phyloP scores from a whole-genome alignment of 2,888 invertebrate species.

The Carterocephalus palaemon region DNA sequence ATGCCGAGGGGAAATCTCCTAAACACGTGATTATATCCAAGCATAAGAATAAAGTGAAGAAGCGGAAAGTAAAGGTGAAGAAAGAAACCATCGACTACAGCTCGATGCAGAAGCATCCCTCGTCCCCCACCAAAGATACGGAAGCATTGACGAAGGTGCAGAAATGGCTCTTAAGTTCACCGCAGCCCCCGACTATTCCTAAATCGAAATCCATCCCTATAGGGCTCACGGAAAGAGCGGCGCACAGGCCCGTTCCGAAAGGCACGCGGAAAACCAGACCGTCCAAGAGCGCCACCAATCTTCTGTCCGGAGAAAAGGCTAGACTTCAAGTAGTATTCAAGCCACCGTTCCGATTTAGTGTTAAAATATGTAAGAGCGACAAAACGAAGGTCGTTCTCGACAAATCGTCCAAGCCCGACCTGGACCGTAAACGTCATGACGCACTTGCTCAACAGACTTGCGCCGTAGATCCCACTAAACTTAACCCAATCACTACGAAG shows the following conservation, averaged over 20 bases:
- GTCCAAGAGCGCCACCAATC: slow-evolving; percentile 85
- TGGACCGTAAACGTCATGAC: slow-evolving; percentile 63
- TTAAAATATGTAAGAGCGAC: slow-evolving; percentile 86
- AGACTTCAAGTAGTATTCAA: slow-evolving; percentile 91
- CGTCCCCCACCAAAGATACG: slow-evolving; percentile 76
- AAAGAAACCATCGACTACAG: slow-evolving; percentile 90
- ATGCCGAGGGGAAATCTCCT: slow-evolving; percentile 77
- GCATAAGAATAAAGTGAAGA: slow-evolving; percentile 71
- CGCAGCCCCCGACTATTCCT: slow-evolving; percentile 80
- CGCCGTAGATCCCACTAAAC: slow-evolving; percentile 49
- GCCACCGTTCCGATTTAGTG: slow-evolving; percentile 91
- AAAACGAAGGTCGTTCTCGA: slow-evolving; percentile 82
- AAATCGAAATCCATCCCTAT: slow-evolving; percentile 92
- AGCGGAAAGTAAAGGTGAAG: slow-evolving; percentile 79
- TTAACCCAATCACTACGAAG: slow-evolving; percentile 48
- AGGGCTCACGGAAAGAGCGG: slow-evolving; percentile 79
- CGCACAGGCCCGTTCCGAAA: slow-evolving; percentile 69
- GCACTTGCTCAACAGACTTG: slow-evolving; percentile 40
- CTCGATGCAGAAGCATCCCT: slow-evolving; percentile 80
- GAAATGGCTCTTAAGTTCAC: slow-evolving; percentile 89
- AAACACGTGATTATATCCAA: slow-evolving; percentile 74
- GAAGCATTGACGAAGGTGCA: slow-evolving; percentile 87
- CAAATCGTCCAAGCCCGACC: slow-evolving; percentile 73
- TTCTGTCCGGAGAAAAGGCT: slow-evolving; percentile 83
- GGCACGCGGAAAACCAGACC: slow-evolving; percentile 75